Evolutionary conservation across 1,140 invertebrate genomes (phyloP), one percentile per base, ranked within the genome.

Genomic region (Cyphomyrmex costatus): DNA sequence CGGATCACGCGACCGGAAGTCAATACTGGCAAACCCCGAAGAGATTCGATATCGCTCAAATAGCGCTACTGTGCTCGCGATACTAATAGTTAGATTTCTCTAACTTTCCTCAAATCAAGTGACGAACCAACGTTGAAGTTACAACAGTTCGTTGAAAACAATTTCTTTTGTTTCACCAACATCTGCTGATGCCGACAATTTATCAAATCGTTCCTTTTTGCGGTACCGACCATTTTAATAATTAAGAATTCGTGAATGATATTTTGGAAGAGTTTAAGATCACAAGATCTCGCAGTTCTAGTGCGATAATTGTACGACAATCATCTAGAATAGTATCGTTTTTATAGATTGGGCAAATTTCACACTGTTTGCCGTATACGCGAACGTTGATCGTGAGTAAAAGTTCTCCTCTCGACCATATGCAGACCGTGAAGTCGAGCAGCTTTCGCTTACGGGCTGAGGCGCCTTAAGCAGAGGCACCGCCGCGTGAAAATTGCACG

Each of bases 361-460:
- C 79, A 83, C 79, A 30, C 36, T 5, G 21, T 46, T 21, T 42
- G 24, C 3, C 24, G 36, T 73, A 71, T 49, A 49, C 66, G 14
- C 24, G 49, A 70, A 80, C 27, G 12, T n/a, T 27, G 87, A 61
- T 74, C 86, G 90, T 87, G 91, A 94, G 94, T 95, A 94, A 93
- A 94, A 94, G 93, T 94, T 93, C 91, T 91, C 53, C 80, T 89
- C 88, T 92, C 85, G 88, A 89, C 85, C 91, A 92, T 93, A 94
- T 94, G 92, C 93, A 92, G 90, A 93, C 91, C 90, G 91, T 91
- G 92, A 93, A 92, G 91, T 82, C 87, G 86, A 77, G 89, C 86
- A 89, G 92, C 93, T 94, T 94, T 94, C 93, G 93, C 91, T 94
- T 73, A 77, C 79, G 27, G 33, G 42, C 12, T 51, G 58, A 73